Conservation (phyloP, 2,888 invertebrate species). For the Auanema sp. region DNA sequence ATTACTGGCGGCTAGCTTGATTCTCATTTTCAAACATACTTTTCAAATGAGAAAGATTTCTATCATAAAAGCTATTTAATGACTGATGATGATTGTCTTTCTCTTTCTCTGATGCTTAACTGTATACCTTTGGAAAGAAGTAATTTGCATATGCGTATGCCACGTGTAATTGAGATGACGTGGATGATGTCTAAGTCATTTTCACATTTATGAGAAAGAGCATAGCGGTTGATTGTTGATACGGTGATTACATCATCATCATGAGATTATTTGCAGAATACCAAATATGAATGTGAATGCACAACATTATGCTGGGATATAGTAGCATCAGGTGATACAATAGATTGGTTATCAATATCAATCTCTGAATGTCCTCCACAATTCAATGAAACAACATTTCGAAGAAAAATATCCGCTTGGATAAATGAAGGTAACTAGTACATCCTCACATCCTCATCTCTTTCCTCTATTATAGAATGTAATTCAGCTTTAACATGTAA, state of each 20-base stretch:
- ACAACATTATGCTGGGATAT: slow-evolving; percentile 11
- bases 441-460: slow-evolving; percentile 2
- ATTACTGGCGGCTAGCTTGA: no score
- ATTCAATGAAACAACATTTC: slow-evolving; percentile 8
- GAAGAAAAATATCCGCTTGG: slow-evolving; percentile 17
- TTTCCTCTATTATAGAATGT: slow-evolving; percentile 15
- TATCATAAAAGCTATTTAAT: no score
- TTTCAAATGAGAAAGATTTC: no score
- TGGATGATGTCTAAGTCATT: no score
- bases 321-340: slow-evolving; percentile 10
- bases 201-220: no score
- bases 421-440: slow-evolving; percentile 23
- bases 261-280: slow-evolving; percentile 15
- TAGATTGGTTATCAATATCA: slow-evolving; percentile 19
- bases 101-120: no score
- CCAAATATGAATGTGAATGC: slow-evolving; percentile 15
- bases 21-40: no score
- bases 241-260: not conserved
- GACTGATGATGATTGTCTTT: no score
- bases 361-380: slow-evolving; percentile 17
- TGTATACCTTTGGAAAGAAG: no score
- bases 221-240: no score
- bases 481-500: slow-evolving; percentile 17
- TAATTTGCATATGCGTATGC: no score
- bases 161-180: no score